phyloP scores from a whole-genome alignment of 2,113 vertebrate species.

The Tylochromis polylepis region DNA sequence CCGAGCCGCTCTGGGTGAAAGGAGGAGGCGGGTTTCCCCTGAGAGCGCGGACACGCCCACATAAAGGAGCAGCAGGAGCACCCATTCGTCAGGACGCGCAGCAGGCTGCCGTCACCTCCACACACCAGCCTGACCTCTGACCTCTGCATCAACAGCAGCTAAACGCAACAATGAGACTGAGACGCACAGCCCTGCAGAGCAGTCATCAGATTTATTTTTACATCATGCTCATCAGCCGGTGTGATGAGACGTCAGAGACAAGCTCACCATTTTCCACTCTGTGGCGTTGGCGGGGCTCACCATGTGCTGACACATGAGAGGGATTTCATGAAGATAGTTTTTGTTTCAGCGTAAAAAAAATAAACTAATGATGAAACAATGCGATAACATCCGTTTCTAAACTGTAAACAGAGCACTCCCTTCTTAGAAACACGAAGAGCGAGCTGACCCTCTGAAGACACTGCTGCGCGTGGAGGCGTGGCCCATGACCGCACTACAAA shows the following conservation, averaged over 20 bases:
- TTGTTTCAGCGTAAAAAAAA: background rate
- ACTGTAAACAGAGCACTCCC: background rate
- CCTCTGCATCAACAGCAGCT: background rate
- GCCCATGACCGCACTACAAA: background rate
- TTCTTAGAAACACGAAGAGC: background rate
- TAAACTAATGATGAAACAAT: background rate
- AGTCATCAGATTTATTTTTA: background rate
- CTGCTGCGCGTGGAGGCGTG: fast-evolving
- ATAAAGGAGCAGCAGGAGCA: background rate
- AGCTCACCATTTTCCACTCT: background rate
- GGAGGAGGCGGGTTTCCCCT: background rate
- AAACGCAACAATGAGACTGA: background rate
- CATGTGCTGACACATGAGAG: background rate
- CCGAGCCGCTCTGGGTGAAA: background rate
- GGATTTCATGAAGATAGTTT: background rate
- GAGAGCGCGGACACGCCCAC: background rate
- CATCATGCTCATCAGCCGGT: background rate
- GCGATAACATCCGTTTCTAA: background rate
- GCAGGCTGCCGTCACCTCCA: background rate
- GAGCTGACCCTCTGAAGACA: background rate
- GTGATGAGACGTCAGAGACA: background rate
- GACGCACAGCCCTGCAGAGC: background rate
- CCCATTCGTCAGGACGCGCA: background rate
- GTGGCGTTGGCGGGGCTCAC: background rate
- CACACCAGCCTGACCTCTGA: background rate